Evolutionary conservation across 2,113 vertebrate species (phyloP).

Genomic region (human): GRCh38 chr12:6428501-6429000

Average conservation of each 20-base stretch:
- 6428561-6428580: background rate
- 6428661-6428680: background rate
- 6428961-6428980: background rate
- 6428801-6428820: too few species aligned
- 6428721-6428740: background rate
- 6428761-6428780: background rate
- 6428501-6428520: background rate
- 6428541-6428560: background rate
- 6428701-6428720: background rate
- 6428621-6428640: background rate
- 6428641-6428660: background rate
- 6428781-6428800: background rate
- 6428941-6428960: background rate
- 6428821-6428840: too few species aligned
- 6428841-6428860: background rate
- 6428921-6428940: background rate
- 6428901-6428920: background rate
- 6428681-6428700: background rate
- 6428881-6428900: background rate
- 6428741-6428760: background rate
- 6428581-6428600: background rate
- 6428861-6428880: background rate
- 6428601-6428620: background rate
- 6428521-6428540: slow-evolving; percentile 24
- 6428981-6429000: background rate